Conservation (phyloP, 2,888 invertebrate genomes). For the Cryptocephalus primarius region DNA sequence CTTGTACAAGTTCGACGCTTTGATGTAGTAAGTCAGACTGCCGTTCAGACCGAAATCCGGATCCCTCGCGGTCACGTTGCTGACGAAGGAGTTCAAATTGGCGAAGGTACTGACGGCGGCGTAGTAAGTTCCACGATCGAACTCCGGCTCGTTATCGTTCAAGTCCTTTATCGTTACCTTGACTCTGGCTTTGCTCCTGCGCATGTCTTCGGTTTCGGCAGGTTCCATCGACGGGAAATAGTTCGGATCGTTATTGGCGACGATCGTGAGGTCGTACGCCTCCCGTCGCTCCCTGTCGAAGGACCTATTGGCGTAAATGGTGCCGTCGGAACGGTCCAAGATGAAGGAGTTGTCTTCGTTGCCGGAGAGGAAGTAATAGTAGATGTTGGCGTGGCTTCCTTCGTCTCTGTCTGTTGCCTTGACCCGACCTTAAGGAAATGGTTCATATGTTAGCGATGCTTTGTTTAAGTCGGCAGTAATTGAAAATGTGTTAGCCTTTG, state of each 20-base stretch:
- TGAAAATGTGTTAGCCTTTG: too few relatives aligned
- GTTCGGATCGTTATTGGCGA: constrained; percentile 76
- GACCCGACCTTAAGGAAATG: constrained; percentile 44
- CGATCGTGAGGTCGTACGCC: constrained; percentile 63
- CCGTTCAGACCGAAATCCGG: constrained; percentile 77
- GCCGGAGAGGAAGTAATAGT: constrained; percentile 70
- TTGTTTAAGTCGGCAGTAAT: too few relatives aligned
- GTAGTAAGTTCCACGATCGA: constrained; percentile 27
- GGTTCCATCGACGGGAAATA: constrained; percentile 48
- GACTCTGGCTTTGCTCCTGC: constrained; percentile 62
- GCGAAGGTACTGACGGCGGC: constrained; percentile 67
- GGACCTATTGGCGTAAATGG: constrained; percentile 64
- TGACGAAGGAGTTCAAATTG: constrained; percentile 61
- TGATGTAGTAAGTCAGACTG: constrained; percentile 68
- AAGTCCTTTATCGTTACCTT: constrained; percentile 65
- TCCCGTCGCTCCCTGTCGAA: constrained; percentile 73
- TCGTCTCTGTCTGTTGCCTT: constrained; percentile 66
- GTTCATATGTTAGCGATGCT: too few relatives aligned
- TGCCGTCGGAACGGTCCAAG: constrained; percentile 70
- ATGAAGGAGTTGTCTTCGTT: constrained; percentile 68
- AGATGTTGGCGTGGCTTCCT: constrained; percentile 71
- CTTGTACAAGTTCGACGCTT: constrained; percentile 70
- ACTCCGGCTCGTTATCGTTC: constrained; percentile 72
- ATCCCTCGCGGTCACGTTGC: constrained; percentile 69
- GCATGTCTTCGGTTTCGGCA: constrained; percentile 38